A percentile compares a stretch with the other conserved stretches of the same genome.
Conservation (phyloP, 2,888 invertebrate species). For the Volucella inanis region DNA sequence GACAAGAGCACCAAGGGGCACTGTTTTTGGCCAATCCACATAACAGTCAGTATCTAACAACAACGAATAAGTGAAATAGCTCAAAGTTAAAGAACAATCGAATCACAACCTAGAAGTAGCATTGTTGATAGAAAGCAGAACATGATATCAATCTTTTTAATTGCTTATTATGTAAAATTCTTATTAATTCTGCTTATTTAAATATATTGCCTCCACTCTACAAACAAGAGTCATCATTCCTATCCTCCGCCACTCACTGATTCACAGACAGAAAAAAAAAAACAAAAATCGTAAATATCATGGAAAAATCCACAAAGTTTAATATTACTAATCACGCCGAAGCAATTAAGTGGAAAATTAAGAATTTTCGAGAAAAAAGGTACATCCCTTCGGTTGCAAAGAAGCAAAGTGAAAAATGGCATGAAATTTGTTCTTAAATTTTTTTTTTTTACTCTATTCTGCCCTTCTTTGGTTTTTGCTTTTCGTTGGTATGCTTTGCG, state of each 20-base stretch:
- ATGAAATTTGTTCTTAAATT: constrained; percentile 69
- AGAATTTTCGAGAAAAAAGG: constrained; percentile 72
- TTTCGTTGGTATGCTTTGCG: constrained; percentile 1
- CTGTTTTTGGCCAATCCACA: no score
- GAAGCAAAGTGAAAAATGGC: constrained; percentile 72
- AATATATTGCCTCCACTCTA: constrained; percentile 35
- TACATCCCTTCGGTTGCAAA: constrained; percentile 62
- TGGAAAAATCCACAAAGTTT: constrained; percentile 71
- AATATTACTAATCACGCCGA: constrained; percentile 75
- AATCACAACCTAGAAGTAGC: not conserved
- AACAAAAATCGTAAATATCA: constrained; percentile 56
- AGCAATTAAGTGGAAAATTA: constrained; percentile 75
- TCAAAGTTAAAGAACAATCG: no score
- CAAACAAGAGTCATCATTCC: not conserved
- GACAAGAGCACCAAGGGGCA: no score
- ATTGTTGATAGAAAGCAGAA: constrained; percentile 41
- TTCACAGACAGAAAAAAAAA: constrained; percentile 17
- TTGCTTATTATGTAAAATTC: constrained; percentile 72
- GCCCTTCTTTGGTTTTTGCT: constrained; percentile 16
- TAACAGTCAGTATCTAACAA: no score
- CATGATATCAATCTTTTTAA: constrained; percentile 70
- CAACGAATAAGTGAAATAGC: no score
- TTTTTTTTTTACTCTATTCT: constrained; percentile 37
- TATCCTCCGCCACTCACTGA: constrained; percentile 1
- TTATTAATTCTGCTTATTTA: no score